Conservation (phyloP, 2,797 vertebrate species). For the Tenualosa thibaudeaui region DNA sequence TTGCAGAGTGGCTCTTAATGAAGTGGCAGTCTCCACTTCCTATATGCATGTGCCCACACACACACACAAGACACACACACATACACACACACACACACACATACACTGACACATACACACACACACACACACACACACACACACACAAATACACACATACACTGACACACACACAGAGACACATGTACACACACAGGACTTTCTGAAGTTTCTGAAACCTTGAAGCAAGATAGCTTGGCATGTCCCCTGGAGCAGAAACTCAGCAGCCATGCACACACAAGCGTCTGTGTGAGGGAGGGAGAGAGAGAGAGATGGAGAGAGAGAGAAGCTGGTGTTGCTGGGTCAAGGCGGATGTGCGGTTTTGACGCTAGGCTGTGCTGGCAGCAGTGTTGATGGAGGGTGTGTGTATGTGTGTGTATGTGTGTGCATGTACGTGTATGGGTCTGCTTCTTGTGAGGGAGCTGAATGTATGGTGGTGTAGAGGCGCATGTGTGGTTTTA, state of each 20-base stretch:
- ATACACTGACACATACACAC: background rate
- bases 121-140: too few relatives aligned
- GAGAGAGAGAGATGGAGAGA: background rate
- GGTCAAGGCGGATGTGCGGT: too few relatives aligned
- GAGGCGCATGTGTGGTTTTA: background rate
- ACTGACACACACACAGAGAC: too few relatives aligned
- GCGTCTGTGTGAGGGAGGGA: too few relatives aligned
- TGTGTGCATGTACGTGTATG: background rate
- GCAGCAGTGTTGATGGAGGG: background rate
- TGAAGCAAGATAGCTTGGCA: too few relatives aligned
- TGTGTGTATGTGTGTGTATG: background rate
- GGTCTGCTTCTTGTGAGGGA: too few relatives aligned
- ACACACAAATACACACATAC: too few relatives aligned
- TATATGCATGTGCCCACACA: slow-evolving; percentile 31
- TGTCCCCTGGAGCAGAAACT: too few relatives aligned
- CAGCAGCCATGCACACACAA: too few relatives aligned
- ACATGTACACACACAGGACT: too few relatives aligned
- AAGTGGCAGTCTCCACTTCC: slow-evolving; percentile 41
- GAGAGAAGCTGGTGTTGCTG: background rate
- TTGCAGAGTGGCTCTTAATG: slow-evolving; percentile 64
- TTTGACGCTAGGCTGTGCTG: too few relatives aligned
- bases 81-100: slow-evolving; percentile 16
- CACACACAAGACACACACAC: slow-evolving; percentile 4
- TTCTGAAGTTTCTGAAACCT: too few relatives aligned
- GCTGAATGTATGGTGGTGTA: background rate